Percentiles rank a stretch among this genome's conserved stretches.
phyloP scores from a whole-genome alignment of 1,140 invertebrate genomes.

The Vanessa atalanta region DNA sequence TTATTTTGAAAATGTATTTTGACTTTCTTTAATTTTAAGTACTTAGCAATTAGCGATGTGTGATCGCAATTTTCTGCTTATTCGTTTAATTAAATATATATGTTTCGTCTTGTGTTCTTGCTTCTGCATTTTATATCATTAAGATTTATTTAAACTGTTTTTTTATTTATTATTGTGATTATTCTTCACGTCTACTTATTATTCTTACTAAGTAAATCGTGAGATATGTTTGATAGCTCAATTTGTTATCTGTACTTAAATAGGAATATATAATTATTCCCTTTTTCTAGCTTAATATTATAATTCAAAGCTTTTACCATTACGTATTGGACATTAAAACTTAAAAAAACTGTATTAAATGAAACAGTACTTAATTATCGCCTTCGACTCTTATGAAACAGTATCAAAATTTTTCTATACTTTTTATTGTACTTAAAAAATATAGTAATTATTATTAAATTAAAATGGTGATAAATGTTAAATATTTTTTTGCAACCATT shows the following conservation, averaged over 20 bases:
- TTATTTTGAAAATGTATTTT: constrained; percentile 22
- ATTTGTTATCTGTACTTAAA: constrained; percentile 64
- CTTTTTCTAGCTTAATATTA: constrained; percentile 2
- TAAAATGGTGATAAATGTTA: neutral
- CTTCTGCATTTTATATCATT: constrained; percentile 58
- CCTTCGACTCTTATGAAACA: neutral
- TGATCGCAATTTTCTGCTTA: constrained; percentile 50
- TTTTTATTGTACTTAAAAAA: constrained; percentile 15
- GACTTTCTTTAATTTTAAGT: constrained; percentile 37
- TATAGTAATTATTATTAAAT: neutral
- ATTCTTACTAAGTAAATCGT: constrained; percentile 60
- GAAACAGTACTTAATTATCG: constrained; percentile 22
- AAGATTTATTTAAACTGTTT: constrained; percentile 48
- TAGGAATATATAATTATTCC: neutral
- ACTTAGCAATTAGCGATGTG: constrained; percentile 74
- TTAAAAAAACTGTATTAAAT: constrained; percentile 8
- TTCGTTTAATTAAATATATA: constrained; percentile 47
- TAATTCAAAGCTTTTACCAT: neutral
- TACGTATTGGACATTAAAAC: neutral
- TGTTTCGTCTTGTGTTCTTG: constrained; percentile 59
- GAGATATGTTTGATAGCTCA: constrained; percentile 68
- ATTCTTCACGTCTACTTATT: constrained; percentile 63
- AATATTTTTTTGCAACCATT: neutral
- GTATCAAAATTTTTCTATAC: constrained; percentile 4
- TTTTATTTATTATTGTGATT: constrained; percentile 59